Evolutionary conservation across 2,113 vertebrate genomes (phyloP), one percentile per base, ranked within the genome.

Genomic region (Perca schrenkii): DNA sequence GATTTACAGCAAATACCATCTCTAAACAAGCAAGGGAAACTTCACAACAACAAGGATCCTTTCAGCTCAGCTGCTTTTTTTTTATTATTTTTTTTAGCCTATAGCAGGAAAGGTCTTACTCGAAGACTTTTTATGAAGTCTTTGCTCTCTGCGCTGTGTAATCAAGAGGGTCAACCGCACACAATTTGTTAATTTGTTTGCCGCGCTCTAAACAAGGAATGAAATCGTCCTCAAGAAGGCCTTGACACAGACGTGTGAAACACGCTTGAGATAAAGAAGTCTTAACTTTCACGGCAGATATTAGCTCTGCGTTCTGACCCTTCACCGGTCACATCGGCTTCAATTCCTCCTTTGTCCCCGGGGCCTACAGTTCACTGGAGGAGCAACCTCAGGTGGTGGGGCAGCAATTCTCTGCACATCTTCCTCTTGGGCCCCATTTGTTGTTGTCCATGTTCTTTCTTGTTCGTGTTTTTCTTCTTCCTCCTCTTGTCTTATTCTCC

Each of bases 1-100:
- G 83, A 91, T 90, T 90, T 89, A 84, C 83, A 84, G 88, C 89
- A 91, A 92, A 93, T 81, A 86, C 83, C 80, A 74, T 76, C 66
- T 79, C 61, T 71, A 88, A 91, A 90, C 82, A 85, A 88, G 75
- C 86, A 77, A 47, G 36, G 67, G 70, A 81, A 84, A 83, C 77
- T 84, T 64, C 74, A 77, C 69, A 85, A 89, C 86, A 88, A 93
- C 85, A 88, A 87, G 77, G 80, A 89, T 84, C 84, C 87, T 86
- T 88, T 91, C 87, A 91, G 87, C 82, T 34, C 73, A 14, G 66
- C 69, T 77, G 74, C 72, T 77, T 53, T 34, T 79, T 62, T 28
- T 28, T 28, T 2, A 2, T 28, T 28, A 2, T 2, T 28, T 28
- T 28, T 28, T 74, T 53, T 50, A 67, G 61, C 47, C 36, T 60